Evolutionary conservation across 2,113 vertebrate species (phyloP).

Genomic region (Origma solitaria): DNA sequence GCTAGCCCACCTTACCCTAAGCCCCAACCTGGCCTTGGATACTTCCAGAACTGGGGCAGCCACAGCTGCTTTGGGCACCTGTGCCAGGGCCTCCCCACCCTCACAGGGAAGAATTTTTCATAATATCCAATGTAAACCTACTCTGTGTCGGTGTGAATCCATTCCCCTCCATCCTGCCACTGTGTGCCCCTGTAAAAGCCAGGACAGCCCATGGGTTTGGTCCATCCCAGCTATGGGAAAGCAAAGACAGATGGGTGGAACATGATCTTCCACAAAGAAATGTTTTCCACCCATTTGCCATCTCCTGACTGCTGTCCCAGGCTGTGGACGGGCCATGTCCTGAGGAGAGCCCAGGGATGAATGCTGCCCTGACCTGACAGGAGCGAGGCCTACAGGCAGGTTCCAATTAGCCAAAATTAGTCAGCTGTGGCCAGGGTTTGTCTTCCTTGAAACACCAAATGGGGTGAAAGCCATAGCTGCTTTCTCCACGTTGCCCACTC

Average conservation of each 20-base stretch:
- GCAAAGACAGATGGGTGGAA: not conserved
- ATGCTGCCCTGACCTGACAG: constrained; percentile 60
- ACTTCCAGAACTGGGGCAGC: not conserved
- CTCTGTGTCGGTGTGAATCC: fast-evolving
- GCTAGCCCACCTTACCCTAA: fast-evolving
- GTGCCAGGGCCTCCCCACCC: not conserved
- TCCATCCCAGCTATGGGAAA: not conserved
- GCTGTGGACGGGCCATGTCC: not conserved
- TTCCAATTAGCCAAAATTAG: constrained; percentile 85
- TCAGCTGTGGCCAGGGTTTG: constrained; percentile 68
- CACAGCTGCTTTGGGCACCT: not conserved
- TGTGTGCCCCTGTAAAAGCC: not conserved
- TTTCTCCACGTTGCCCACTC: constrained; percentile 18
- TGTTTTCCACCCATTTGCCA: not conserved
- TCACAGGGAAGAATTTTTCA: not conserved
- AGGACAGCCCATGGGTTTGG: not conserved
- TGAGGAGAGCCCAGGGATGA: constrained; percentile 18
- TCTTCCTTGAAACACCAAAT: constrained; percentile 65
- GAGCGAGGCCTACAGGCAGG: constrained; percentile 59
- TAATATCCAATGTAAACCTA: not conserved
- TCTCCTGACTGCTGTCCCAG: not conserved
- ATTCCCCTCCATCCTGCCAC: not conserved
- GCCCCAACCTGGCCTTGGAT: not conserved
- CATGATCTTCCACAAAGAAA: not conserved
- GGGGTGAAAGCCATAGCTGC: constrained; percentile 63